A percentile compares a stretch with the other conserved stretches of the same genome.
These are phyloP conservation scores for Lypha dubia DNA, from an alignment of 2,888 invertebrate species.

Conservation along the genomic window DNA sequence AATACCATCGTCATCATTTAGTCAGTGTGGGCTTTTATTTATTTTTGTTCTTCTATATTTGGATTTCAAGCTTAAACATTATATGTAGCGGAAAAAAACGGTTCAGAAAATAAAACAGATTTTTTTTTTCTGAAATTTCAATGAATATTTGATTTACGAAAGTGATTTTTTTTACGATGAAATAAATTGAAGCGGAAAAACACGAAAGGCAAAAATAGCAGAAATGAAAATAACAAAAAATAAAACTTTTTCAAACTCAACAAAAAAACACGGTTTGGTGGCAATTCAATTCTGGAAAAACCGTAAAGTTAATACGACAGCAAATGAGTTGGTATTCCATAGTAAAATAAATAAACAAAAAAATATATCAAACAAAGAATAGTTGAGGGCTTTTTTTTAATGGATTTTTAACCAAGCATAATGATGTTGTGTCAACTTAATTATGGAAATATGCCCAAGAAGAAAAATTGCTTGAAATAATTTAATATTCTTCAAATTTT, in stretches of 20 bases:
- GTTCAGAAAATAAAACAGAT: neutral
- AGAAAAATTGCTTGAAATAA: no score
- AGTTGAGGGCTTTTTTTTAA: neutral
- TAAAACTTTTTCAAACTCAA: conserved; percentile 56
- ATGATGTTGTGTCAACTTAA: neutral
- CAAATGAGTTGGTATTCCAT: conserved; percentile 63
- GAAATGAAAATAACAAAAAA: conserved; percentile 73
- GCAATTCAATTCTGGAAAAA: conserved; percentile 75
- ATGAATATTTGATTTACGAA: conserved; percentile 31
- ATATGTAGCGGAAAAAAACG: conserved; percentile 8
- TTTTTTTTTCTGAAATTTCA: neutral
- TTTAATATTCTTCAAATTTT: no score
- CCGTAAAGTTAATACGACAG: conserved; percentile 66
- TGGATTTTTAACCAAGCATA: neutral
- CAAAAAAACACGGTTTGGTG: conserved; percentile 70
- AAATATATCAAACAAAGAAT: conserved; percentile 1
- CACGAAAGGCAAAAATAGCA: neutral
- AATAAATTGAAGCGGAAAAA: conserved; percentile 4
- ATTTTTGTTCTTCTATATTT: neutral
- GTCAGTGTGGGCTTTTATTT: neutral
- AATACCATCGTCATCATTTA: neutral
- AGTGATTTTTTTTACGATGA: conserved; percentile 9
- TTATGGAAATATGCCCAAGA: no score
- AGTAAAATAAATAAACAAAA: conserved; percentile 1
- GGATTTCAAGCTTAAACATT: conserved; percentile 6